Conservation (phyloP, 2,797 vertebrate species). For the Intellagama lesueurii region DNA sequence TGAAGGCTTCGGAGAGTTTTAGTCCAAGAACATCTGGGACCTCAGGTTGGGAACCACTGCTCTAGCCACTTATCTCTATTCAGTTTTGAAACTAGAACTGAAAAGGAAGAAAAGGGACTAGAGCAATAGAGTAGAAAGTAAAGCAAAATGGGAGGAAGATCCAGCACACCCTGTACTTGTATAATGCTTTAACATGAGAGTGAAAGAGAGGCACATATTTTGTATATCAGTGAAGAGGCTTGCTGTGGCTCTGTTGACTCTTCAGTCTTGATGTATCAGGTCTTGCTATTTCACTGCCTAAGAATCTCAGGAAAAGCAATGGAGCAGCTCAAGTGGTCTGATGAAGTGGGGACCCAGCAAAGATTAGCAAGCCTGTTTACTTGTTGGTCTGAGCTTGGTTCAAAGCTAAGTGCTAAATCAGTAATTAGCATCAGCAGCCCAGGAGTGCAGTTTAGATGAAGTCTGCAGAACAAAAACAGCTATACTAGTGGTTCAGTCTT, state of each 20-base stretch:
- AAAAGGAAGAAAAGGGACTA: neutral
- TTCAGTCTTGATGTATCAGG: neutral
- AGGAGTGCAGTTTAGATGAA: neutral
- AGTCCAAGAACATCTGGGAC: too few relatives aligned
- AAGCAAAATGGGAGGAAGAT: neutral
- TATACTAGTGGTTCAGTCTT: neutral
- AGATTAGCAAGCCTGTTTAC: neutral
- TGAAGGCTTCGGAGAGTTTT: too few relatives aligned
- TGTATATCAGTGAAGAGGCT: neutral
- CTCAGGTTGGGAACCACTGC: too few relatives aligned
- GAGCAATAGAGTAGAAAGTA: neutral
- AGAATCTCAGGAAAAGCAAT: neutral
- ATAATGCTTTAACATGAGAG: neutral
- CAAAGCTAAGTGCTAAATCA: neutral
- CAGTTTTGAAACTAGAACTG: neutral
- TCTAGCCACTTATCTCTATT: neutral
- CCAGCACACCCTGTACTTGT: too few relatives aligned
- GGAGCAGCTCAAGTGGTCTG: neutral
- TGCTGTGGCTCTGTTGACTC: neutral
- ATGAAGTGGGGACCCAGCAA: neutral
- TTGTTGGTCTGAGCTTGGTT: neutral
- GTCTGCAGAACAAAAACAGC: neutral
- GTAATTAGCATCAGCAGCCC: neutral
- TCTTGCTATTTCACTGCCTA: slow-evolving; percentile 4
- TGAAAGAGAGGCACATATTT: neutral